Conservation (phyloP, 1,140 invertebrate genomes). For the Formica exsecta region DNA sequence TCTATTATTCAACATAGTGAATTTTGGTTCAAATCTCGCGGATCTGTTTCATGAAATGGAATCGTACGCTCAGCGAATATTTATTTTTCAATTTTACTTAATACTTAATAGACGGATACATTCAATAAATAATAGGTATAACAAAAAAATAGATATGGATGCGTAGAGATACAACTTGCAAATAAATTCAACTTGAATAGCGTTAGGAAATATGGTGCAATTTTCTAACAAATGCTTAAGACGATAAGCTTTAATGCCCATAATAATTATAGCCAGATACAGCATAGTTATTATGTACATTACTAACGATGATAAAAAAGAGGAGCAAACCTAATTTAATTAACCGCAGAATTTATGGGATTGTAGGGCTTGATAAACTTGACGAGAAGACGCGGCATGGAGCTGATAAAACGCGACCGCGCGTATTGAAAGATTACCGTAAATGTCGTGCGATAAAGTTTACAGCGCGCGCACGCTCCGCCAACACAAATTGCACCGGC, state of each 20-base stretch:
- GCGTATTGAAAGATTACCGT: slow-evolving; percentile 48
- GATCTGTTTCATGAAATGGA: slow-evolving; percentile 8
- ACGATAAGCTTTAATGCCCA: not conserved
- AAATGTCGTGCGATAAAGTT: slow-evolving; percentile 38
- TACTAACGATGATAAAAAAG: not conserved
- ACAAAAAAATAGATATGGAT: not conserved
- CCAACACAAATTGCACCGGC: slow-evolving; percentile 30
- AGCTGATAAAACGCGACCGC: slow-evolving; percentile 18
- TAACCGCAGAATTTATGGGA: not conserved
- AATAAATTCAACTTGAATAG: not conserved
- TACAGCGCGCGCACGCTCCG: not conserved
- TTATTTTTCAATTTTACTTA: slow-evolving; percentile 12
- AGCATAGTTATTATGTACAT: not conserved
- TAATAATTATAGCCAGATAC: not conserved
- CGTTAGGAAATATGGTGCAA: no score
- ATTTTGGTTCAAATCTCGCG: not conserved
- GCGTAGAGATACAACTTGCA: no score
- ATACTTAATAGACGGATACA: not conserved
- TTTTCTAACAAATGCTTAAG: not conserved
- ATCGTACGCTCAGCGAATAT: not conserved
- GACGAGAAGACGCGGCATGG: not conserved
- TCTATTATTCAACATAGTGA: slow-evolving; percentile 27
- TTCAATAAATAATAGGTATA: not conserved
- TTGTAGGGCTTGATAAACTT: not conserved
- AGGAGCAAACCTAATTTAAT: slow-evolving; percentile 8